phyloP scores from a whole-genome alignment of 2,113 vertebrate genomes.

The Hydrochoerus hydrochaeris region DNA sequence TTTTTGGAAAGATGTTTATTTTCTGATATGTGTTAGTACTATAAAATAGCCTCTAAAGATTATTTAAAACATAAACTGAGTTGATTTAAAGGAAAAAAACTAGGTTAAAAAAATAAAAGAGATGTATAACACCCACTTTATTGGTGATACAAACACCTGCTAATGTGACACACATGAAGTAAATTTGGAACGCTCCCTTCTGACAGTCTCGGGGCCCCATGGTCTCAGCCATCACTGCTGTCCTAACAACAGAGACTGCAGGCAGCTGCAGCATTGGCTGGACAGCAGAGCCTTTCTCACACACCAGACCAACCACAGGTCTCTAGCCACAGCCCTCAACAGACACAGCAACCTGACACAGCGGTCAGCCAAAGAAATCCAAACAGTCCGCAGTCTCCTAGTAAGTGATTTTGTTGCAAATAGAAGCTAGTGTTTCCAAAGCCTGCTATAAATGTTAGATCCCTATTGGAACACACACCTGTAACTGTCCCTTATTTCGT shows the following conservation, averaged over 20 bases:
- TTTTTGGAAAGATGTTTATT: neutral
- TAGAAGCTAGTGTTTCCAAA: neutral
- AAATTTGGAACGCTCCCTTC: neutral
- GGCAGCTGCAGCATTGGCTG: neutral
- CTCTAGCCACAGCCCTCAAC: neutral
- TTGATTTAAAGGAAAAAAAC: conserved; percentile 24
- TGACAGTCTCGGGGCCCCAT: neutral
- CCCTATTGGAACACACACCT: neutral
- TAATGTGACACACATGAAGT: neutral
- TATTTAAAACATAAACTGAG: neutral
- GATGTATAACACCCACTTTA: neutral
- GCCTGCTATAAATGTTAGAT: neutral
- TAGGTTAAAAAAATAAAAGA: neutral
- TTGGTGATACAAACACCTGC: neutral
- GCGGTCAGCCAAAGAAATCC: neutral
- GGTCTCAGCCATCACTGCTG: neutral
- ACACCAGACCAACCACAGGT: too few species aligned
- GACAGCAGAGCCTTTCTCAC: neutral
- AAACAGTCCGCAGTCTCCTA: neutral
- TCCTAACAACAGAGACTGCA: neutral
- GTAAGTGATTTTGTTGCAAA: conserved; percentile 1
- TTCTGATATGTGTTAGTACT: neutral
- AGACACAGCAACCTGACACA: neutral
- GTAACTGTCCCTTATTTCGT: neutral
- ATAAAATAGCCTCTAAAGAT: conserved; percentile 30